Conservation (phyloP, 2,888 invertebrate species). For the Subacronicta megacephala region DNA sequence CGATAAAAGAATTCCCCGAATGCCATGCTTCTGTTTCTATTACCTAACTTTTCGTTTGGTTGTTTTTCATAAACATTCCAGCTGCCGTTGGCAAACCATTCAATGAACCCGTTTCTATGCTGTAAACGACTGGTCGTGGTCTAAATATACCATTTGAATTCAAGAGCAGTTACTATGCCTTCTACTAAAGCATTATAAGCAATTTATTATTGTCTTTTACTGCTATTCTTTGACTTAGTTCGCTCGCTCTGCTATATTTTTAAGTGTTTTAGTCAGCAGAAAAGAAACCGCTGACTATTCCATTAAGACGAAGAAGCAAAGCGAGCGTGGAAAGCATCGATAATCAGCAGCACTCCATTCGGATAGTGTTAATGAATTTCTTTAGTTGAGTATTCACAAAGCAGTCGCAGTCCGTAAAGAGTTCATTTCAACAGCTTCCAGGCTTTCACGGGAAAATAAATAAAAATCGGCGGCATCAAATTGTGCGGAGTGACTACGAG, state of each 20-base stretch:
- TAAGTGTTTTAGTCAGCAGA: constrained; percentile 49
- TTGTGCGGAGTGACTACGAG: constrained; percentile 80
- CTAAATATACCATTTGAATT: constrained; percentile 87
- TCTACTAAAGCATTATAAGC: constrained; percentile 75
- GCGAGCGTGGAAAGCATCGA: constrained; percentile 67
- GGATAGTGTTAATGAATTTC: constrained; percentile 81
- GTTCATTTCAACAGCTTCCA: constrained; percentile 72
- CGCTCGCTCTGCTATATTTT: constrained; percentile 54
- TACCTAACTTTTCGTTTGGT: constrained; percentile 75
- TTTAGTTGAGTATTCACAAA: constrained; percentile 83
- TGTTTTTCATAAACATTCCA: constrained; percentile 82
- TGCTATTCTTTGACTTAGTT: constrained; percentile 72
- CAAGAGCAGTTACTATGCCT: constrained; percentile 80
- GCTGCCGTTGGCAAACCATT: constrained; percentile 79
- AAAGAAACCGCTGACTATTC: constrained; percentile 54
- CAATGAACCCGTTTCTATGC: constrained; percentile 87
- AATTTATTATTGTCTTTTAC: constrained; percentile 80
- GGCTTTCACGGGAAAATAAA: constrained; percentile 79
- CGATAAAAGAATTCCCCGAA: constrained; percentile 62
- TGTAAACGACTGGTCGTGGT: constrained; percentile 79
- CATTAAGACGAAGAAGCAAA: constrained; percentile 55
- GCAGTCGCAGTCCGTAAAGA: constrained; percentile 73
- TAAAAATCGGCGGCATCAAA: constrained; percentile 76
- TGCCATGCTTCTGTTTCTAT: constrained; percentile 77
- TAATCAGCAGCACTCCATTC: constrained; percentile 67